Evolutionary conservation across 2,888 invertebrate genomes (phyloP), one percentile per base, ranked within the genome.

Genomic region (Sipha maydis): DNA sequence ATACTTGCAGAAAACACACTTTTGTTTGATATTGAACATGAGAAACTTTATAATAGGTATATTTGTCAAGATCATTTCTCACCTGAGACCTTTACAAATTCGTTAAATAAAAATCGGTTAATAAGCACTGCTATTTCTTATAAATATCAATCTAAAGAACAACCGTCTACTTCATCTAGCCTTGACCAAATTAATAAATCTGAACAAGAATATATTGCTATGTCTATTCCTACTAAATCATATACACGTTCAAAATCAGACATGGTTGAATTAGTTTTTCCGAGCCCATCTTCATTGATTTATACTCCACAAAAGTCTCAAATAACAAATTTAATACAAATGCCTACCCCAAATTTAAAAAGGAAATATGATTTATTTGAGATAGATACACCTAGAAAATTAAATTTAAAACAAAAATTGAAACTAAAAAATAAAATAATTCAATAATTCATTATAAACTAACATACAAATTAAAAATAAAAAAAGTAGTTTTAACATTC

Each of bases 311-410:
- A 67, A 80, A 80, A 80, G n/a, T 4, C 2, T 38, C 67, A 82
- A 82, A 25, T 82, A 38, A 67, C 69, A 80, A 67, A 28, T 69
- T 67, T 80, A 67, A 80, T 80, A 80, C 14, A 80, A 38, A 80
- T 38, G 38, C 14, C 67, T 17, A 80, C 28, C 38, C 5, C 34
- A 80, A 80, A 80, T 80, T 80, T 78, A 54, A 80, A 80, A 67
- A 80, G 34, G 38, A 80, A 80, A 48, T 48, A 21, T 1, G 41
- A 38, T 67, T n/a, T n/a, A n/a, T n/a, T n/a, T n/a, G n/a, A n/a
- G n/a, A n/a, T n/a, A n/a, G n/a, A n/a, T n/a, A n/a, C n/a, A n/a
- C n/a, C n/a, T n/a, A n/a, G n/a, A n/a, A n/a, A n/a, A n/a, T n/a
- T n/a, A n/a, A n/a, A n/a, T n/a, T n/a, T n/a, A n/a, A n/a, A n/a